These are phyloP conservation scores for Phyllostomus hastatus DNA, from an alignment of 2,113 vertebrate species.

Conservation along the genomic window DNA sequence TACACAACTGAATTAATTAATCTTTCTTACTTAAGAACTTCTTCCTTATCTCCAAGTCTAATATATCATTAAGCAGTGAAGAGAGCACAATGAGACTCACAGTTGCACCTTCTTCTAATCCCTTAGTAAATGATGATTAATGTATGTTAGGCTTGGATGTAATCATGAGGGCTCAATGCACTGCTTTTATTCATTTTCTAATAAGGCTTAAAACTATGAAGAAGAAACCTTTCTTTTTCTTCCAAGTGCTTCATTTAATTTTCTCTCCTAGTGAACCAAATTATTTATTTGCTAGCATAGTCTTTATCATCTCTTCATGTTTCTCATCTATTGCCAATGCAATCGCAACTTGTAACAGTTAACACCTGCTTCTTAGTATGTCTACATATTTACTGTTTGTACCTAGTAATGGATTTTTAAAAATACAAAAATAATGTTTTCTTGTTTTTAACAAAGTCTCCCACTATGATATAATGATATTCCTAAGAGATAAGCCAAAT, in stretches of 20 bases:
- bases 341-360: slow-evolving; percentile 8
- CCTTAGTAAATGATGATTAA: slow-evolving; percentile 5
- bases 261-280: slow-evolving; percentile 50
- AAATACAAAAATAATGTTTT: not conserved
- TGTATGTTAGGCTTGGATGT: not conserved
- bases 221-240: slow-evolving; percentile 47
- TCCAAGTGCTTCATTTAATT: slow-evolving; percentile 53
- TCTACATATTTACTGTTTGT: slow-evolving; percentile 10
- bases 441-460: not conserved
- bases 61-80: not conserved
- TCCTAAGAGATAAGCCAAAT: not conserved
- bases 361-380: not conserved
- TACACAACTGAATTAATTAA: not conserved
- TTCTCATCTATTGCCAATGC: not conserved
- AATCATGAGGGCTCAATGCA: slow-evolving; percentile 14
- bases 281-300: slow-evolving; percentile 44
- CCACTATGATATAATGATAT: not conserved
- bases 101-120: not conserved
- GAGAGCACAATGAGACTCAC: not conserved
- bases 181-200: slow-evolving; percentile 53
- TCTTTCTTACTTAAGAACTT: not conserved
- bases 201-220: slow-evolving; percentile 45
- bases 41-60: not conserved
- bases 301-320: slow-evolving; percentile 42
- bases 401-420: not conserved